Evolutionary conservation across 2,113 vertebrate genomes (phyloP).

Genomic region (Brachirus orientalis): DNA sequence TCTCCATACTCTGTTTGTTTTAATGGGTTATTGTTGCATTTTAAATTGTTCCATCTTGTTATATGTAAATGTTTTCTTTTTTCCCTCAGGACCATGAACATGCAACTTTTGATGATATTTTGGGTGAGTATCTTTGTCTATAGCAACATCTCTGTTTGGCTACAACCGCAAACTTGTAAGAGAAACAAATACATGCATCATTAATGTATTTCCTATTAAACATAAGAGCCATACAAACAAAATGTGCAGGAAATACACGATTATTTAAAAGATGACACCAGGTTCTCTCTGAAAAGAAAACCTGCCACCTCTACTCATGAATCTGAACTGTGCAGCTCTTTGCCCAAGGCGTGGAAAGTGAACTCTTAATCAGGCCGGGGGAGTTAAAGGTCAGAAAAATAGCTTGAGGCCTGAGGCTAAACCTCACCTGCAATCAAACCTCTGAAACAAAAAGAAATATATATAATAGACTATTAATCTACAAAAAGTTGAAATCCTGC

Average conservation of each 20-base stretch:
- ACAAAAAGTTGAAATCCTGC: neutral
- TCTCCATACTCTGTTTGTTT: too few relatives aligned
- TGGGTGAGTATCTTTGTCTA: conserved; percentile 84
- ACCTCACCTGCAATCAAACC: conserved; percentile 2
- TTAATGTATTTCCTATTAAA: neutral
- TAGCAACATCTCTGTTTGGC: neutral
- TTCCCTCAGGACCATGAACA: conserved; percentile 94
- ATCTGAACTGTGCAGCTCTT: neutral
- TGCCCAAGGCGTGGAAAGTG: conserved; percentile 9
- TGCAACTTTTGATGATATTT: conserved; percentile 96
- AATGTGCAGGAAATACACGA: neutral
- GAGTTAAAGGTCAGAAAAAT: conserved; percentile 28
- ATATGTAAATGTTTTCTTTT: too few relatives aligned
- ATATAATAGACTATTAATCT: neutral
- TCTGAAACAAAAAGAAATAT: neutral
- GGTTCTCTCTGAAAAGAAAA: neutral
- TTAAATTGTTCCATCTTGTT: too few relatives aligned
- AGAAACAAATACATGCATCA: neutral
- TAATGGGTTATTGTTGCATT: too few relatives aligned
- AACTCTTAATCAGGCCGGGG: conserved; percentile 5
- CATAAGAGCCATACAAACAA: neutral
- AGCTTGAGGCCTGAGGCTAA: neutral
- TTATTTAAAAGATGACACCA: neutral
- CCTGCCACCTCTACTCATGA: neutral
- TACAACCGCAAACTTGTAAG: neutral